These are phyloP conservation scores for Eueides isabella DNA, from an alignment of 1,140 invertebrate genomes.

Conservation along the genomic window DNA sequence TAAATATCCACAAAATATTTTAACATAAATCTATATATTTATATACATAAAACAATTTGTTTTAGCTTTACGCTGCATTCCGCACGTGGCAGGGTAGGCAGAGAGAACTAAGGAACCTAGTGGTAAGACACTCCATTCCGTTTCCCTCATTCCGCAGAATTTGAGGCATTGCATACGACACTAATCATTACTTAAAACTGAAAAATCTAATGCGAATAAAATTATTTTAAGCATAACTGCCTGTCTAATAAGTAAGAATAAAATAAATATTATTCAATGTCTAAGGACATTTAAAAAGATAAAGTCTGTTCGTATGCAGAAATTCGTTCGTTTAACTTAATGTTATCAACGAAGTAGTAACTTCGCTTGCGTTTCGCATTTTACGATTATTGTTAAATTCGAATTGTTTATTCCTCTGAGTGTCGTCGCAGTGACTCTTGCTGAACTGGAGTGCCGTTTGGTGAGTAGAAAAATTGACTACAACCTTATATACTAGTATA, in stretches of 20 bases:
- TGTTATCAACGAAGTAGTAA: constrained; percentile 16
- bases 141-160: too few species aligned
- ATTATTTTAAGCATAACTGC: background rate
- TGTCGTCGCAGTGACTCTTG: constrained; percentile 9
- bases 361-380: constrained; percentile 1
- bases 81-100: too few species aligned
- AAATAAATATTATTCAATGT: background rate
- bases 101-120: too few species aligned
- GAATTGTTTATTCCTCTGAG: constrained; percentile 18
- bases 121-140: too few species aligned
- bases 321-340: constrained; percentile 12
- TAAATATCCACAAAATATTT: too few species aligned
- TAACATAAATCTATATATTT: too few species aligned
- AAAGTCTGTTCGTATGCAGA: constrained; percentile 4
- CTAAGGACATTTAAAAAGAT: constrained; percentile 12
- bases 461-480: constrained; percentile 12
- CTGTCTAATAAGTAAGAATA: background rate
- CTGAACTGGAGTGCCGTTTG: constrained; percentile 1
- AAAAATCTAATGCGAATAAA: too few species aligned
- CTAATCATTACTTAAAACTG: too few species aligned
- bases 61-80: too few species aligned
- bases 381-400: constrained; percentile 16
- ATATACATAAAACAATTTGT: too few species aligned
- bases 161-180: too few species aligned
- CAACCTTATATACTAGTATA: background rate